Evolutionary conservation across 2,113 vertebrate species (phyloP).

Genomic region (Chascanopsetta lugubris): DNA sequence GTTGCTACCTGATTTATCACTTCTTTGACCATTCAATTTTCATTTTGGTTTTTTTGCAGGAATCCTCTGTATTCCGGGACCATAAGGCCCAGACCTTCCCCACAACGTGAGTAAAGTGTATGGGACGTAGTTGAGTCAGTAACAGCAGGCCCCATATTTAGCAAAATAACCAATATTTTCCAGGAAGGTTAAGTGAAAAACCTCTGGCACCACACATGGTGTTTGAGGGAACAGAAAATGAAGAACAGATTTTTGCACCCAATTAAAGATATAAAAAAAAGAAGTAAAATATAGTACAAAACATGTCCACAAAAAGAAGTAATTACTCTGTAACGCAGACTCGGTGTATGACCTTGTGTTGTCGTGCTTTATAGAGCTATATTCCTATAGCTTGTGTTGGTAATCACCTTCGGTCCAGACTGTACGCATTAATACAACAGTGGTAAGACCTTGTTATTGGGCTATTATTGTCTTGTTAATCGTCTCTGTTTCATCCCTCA

Average conservation of each 20-base stretch:
- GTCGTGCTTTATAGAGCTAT: conserved; percentile 23
- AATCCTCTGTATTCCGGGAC: conserved; percentile 42
- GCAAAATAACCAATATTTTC: conserved; percentile 57
- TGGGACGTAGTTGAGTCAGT: conserved; percentile 40
- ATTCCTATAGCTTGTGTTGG: conserved; percentile 19
- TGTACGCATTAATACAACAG: not conserved
- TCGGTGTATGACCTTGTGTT: conserved; percentile 23
- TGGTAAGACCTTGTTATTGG: conserved; percentile 2
- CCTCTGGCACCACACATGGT: conserved; percentile 47
- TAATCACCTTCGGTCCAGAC: conserved; percentile 1
- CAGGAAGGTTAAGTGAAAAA: conserved; percentile 65
- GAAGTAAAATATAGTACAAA: conserved; percentile 50
- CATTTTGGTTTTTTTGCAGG: conserved; percentile 9
- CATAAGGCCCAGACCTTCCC: conserved; percentile 56
- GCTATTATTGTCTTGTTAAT: conserved; percentile 7
- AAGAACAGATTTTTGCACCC: conserved; percentile 74
- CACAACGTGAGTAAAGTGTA: conserved; percentile 51
- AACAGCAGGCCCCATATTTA: conserved; percentile 61
- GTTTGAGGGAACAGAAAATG: conserved; percentile 63
- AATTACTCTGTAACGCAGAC: conserved; percentile 47
- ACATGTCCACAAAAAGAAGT: conserved; percentile 44
- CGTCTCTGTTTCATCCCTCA: conserved; percentile 11
- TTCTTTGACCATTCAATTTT: too few species aligned
- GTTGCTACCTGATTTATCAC: conserved; percentile 4
- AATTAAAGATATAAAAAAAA: conserved; percentile 59